These are phyloP conservation scores for Orcinus orca DNA, from an alignment of 2,113 vertebrate species.

Conservation along the genomic window DNA sequence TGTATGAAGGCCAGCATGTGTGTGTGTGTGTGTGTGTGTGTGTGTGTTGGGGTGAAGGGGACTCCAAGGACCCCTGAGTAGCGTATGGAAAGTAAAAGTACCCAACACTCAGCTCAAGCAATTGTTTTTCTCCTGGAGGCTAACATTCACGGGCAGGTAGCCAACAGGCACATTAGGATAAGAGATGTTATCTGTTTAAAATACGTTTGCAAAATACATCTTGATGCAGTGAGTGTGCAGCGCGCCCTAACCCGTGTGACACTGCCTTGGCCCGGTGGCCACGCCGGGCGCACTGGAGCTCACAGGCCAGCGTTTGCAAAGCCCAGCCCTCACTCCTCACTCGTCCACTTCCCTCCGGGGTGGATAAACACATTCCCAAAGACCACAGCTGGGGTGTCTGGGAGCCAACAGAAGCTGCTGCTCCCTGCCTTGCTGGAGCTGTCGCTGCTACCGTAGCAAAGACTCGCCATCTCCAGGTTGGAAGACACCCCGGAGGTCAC, in stretches of 20 bases:
- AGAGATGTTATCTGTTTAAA: constrained; percentile 76
- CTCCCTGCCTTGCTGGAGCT: neutral
- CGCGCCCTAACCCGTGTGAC: neutral
- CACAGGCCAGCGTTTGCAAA: neutral
- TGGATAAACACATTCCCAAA: neutral
- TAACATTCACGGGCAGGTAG: constrained; percentile 50
- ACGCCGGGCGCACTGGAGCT: accelerated
- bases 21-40: neutral
- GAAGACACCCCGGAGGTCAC: neutral
- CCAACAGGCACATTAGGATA: constrained; percentile 73
- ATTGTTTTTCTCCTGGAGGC: constrained; percentile 64
- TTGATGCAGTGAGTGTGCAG: neutral
- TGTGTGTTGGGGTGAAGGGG: neutral
- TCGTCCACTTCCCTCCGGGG: neutral
- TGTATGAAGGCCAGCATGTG: neutral
- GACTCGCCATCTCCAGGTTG: neutral
- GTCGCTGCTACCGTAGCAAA: neutral
- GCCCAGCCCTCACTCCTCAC: neutral
- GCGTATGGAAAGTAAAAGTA: constrained; percentile 20
- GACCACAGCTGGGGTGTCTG: neutral
- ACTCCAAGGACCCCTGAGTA: neutral
- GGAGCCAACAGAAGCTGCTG: neutral
- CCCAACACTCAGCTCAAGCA: neutral
- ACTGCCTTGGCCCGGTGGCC: neutral
- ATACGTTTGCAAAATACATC: constrained; percentile 65